phyloP scores from a whole-genome alignment of 2,113 vertebrate species.

The Phycodurus eques region DNA sequence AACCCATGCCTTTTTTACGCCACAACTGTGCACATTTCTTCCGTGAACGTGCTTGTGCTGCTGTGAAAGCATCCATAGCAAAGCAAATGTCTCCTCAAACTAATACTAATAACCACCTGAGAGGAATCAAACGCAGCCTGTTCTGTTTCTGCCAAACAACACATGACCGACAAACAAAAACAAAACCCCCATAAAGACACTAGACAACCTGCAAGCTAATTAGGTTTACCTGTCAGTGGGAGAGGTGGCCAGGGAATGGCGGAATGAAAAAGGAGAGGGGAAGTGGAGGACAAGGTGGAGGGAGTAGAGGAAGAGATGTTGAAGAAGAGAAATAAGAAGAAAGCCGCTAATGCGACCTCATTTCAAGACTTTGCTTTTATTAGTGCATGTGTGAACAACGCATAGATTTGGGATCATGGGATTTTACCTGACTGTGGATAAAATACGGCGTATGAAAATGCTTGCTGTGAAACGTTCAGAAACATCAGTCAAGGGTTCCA shows the following conservation, averaged over 20 bases:
- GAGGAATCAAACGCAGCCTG: constrained; percentile 61
- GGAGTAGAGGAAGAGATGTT: constrained; percentile 9
- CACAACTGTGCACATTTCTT: constrained; percentile 13
- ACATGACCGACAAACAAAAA: constrained; percentile 60
- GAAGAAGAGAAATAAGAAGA: constrained; percentile 33
- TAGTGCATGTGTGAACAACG: constrained; percentile 35
- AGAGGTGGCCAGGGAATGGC: constrained; percentile 46
- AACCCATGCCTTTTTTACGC: constrained; percentile 19
- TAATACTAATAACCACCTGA: constrained; percentile 65
- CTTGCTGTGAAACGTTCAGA: too few species aligned
- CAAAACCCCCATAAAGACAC: constrained; percentile 46
- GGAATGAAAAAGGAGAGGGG: constrained; percentile 14
- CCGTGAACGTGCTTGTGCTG: constrained; percentile 15
- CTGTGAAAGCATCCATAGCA: constrained; percentile 58
- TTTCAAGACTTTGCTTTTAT: constrained; percentile 54
- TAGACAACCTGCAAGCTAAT: constrained; percentile 59
- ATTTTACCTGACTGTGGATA: constrained; percentile 41
- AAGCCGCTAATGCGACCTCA: constrained; percentile 50
- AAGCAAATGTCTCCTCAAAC: constrained; percentile 46
- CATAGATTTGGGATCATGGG: constrained; percentile 38
- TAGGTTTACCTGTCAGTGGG: constrained; percentile 52
- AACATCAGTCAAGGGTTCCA: neutral
- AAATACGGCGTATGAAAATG: constrained; percentile 22
- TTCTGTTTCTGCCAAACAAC: constrained; percentile 47
- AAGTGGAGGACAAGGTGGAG: constrained; percentile 6